Conservation (phyloP, 2,888 invertebrate genomes). For the Thumatha senex region DNA sequence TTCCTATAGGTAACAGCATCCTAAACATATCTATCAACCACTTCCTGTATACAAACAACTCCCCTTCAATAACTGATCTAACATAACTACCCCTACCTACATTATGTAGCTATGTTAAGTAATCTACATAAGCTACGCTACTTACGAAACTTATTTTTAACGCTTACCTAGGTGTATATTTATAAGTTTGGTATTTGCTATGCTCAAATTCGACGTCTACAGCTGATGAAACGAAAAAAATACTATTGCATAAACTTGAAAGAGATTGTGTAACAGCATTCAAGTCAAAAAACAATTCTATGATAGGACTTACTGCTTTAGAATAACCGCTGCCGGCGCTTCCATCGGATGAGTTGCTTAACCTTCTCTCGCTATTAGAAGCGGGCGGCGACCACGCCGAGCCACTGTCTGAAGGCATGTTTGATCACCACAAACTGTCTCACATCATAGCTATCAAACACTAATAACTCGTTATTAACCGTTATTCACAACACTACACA, state of each 20-base stretch:
- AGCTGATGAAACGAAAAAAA: neutral
- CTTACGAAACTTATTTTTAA: too few relatives aligned
- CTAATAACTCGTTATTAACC: conserved; percentile 43
- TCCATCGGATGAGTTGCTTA: conserved; percentile 80
- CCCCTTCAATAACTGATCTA: neutral
- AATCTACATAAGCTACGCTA: too few relatives aligned
- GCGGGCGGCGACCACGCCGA: conserved; percentile 79
- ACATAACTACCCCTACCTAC: too few relatives aligned
- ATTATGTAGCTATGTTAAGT: too few relatives aligned
- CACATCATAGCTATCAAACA: conserved; percentile 64
- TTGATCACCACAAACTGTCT: conserved; percentile 60
- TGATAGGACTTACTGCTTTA: conserved; percentile 69
- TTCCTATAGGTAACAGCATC: neutral
- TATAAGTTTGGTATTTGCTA: neutral
- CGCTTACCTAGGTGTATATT: too few relatives aligned
- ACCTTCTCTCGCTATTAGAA: conserved; percentile 72
- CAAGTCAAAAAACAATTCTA: conserved; percentile 11
- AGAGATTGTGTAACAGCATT: conserved; percentile 20
- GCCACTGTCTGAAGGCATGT: conserved; percentile 79
- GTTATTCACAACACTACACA: conserved; percentile 66
- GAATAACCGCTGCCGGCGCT: conserved; percentile 79
- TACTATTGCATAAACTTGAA: conserved; percentile 9
- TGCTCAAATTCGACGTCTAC: neutral
- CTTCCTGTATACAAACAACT: conserved; percentile 6
- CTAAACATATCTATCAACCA: neutral